Percentiles rank a stretch among this genome's conserved stretches.
These are phyloP conservation scores for Chaenogobius annularis DNA, from an alignment of 2,113 vertebrate genomes.

Conservation along the genomic window DNA sequence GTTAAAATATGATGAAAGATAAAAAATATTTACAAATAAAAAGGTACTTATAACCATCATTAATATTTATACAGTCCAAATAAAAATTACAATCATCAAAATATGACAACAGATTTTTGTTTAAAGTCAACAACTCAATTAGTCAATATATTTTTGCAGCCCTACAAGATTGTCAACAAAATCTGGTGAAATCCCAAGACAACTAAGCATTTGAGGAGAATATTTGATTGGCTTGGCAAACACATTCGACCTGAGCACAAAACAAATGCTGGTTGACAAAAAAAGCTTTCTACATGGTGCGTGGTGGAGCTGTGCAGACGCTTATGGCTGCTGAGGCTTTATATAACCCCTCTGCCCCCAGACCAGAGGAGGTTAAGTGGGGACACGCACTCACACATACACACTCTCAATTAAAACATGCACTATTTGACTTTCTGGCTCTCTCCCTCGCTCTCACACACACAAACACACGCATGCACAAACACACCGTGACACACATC, in stretches of 20 bases:
- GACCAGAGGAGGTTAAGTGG: constrained; percentile 51
- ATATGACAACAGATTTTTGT: no score
- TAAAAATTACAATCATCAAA: no score
- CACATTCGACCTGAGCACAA: neutral
- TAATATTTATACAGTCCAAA: no score
- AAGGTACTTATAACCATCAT: no score
- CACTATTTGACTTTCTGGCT: constrained; percentile 10
- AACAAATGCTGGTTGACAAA: neutral
- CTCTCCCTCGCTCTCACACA: neutral
- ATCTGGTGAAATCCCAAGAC: no score
- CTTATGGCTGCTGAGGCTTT: constrained; percentile 53
- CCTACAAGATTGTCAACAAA: no score
- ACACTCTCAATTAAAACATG: constrained; percentile 15
- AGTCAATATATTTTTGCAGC: no score
- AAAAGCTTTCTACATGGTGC: neutral
- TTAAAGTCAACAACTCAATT: no score
- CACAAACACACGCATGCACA: constrained; percentile 7
- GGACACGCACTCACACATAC: constrained; percentile 32
- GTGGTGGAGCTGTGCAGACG: constrained; percentile 1
- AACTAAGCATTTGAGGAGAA: neutral
- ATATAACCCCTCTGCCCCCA: constrained; percentile 61
- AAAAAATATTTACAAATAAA: no score
- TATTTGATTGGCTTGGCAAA: neutral
- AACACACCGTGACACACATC: constrained; percentile 16
- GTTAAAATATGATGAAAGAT: no score